Base-by-base conservation (phyloP, 2,888 invertebrate species). In the Herminia tarsipennalis region DNA sequence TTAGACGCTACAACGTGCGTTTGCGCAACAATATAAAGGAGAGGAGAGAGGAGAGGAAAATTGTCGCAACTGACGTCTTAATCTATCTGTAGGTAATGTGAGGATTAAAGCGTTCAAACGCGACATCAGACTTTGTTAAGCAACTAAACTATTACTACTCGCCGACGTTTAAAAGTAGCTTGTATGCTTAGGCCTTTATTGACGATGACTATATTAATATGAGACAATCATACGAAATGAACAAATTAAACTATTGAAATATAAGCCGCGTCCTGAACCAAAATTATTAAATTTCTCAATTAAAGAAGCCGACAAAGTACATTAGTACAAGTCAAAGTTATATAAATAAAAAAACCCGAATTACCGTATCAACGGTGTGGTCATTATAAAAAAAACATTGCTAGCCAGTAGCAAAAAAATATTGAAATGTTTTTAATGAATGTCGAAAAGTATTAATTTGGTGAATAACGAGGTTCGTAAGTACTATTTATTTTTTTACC, bases 161-260 rank as follows among this genome's bases (percentile, higher is more conserved):
- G n/a, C n/a, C n/a, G n/a, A n/a, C n/a, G n/a, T n/a, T n/a, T n/a
- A n/a, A n/a, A n/a, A n/a, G n/a, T n/a, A n/a, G n/a, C n/a, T n/a
- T n/a, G n/a, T n/a, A n/a, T n/a, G n/a, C n/a, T n/a, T n/a, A n/a
- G n/a, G n/a, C n/a, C n/a, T n/a, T n/a, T 20, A 37, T 62, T 58
- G 58, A 57, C 60, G 56, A 55, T 55, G 49, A 46, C 55, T 43
- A 36, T 39, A 66, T 60, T 51, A 63, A 54, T 39, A 37, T 66
- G 54, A 61, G 34, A 56, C 66, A 65, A 39, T 52, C 40, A 33
- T 37, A 54, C 51, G 29, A 41, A 62, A 64, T 61, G 46, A 56
- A 30, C 56, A 42, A 60, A 67, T 73, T 56, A 58, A 17, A 46
- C 46, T 50, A 56, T 51, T 55, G 49, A 57, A 47, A 53, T 33